These are phyloP conservation scores for Poeciliopsis turneri DNA, from an alignment of 2,797 vertebrate genomes.

Conservation along the genomic window DNA sequence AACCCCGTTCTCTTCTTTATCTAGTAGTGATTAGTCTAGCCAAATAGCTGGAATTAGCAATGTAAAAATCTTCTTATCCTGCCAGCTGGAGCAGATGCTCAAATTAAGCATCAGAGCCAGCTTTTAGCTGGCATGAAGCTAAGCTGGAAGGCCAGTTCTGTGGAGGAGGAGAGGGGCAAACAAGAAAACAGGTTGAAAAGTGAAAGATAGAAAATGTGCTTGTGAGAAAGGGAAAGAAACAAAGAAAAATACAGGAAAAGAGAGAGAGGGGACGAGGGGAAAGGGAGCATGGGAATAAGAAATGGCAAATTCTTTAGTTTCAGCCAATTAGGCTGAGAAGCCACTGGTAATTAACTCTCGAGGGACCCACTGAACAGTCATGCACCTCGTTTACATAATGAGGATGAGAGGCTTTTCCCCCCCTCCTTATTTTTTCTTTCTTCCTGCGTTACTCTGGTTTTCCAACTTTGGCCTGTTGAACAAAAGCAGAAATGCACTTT, in stretches of 20 bases:
- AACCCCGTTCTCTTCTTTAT: conserved; percentile 74
- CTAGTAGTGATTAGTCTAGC: conserved; percentile 82
- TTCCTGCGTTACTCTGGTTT: conserved; percentile 50
- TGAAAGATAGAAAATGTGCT: conserved; percentile 49
- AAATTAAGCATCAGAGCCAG: conserved; percentile 76
- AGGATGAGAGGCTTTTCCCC: conserved; percentile 76
- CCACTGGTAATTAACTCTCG: conserved; percentile 85
- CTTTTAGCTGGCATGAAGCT: conserved; percentile 66
- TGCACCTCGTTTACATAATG: conserved; percentile 85
- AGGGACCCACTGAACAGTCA: conserved; percentile 83
- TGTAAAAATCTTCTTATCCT: conserved; percentile 82
- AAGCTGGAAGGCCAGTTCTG: conserved; percentile 58
- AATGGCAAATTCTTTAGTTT: conserved; percentile 84
- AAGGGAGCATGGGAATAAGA: conserved; percentile 76
- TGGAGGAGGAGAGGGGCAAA: conserved; percentile 56
- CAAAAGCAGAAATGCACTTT: conserved; percentile 50
- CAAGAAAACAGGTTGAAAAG: conserved; percentile 70
- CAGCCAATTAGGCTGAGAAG: conserved; percentile 85
- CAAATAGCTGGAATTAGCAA: conserved; percentile 84
- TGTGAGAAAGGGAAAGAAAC: conserved; percentile 28
- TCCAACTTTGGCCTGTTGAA: conserved; percentile 71
- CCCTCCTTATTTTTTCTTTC: conserved; percentile 48
- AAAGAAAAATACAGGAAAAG: conserved; percentile 41
- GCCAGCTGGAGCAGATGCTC: conserved; percentile 86
- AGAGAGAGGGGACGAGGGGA: conserved; percentile 40